Conservation (phyloP, 2,797 vertebrate genomes). For the Amblyraja radiata region DNA sequence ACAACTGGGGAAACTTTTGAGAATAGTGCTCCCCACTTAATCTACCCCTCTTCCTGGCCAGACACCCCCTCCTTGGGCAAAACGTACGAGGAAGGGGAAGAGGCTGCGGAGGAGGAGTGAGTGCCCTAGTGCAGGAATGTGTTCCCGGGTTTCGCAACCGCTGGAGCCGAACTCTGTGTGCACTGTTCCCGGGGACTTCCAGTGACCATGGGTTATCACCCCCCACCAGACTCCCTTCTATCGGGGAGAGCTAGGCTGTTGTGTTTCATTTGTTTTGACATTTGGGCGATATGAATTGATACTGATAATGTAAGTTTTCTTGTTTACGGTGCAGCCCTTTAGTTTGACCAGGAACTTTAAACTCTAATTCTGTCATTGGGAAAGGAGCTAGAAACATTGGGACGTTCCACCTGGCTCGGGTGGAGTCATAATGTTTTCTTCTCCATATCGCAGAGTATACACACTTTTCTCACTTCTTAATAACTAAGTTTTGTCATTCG, state of each 20-base stretch:
- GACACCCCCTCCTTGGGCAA: not conserved
- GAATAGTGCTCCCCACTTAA: not conserved
- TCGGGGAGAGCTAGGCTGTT: not conserved
- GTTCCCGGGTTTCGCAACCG: not conserved
- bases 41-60: not conserved
- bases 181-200: slow-evolving; percentile 1
- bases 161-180: not conserved
- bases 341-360: not conserved
- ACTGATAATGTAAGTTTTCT: not conserved
- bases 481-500: not conserved
- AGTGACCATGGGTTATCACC: not conserved
- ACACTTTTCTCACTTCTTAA: too few species aligned
- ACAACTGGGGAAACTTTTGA: slow-evolving; percentile 1
- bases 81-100: not conserved
- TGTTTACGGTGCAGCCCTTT: not conserved
- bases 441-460: too few species aligned
- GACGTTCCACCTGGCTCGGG: not conserved
- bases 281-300: not conserved
- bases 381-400: not conserved
- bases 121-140: not conserved
- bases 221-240: too few species aligned
- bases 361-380: not conserved
- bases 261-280: not conserved
- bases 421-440: not conserved
- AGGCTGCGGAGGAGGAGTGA: not conserved